A percentile compares a stretch with the other conserved stretches of the same genome.
Conservation (phyloP, 1,140 invertebrate genomes). For the Saccostrea echinata region DNA sequence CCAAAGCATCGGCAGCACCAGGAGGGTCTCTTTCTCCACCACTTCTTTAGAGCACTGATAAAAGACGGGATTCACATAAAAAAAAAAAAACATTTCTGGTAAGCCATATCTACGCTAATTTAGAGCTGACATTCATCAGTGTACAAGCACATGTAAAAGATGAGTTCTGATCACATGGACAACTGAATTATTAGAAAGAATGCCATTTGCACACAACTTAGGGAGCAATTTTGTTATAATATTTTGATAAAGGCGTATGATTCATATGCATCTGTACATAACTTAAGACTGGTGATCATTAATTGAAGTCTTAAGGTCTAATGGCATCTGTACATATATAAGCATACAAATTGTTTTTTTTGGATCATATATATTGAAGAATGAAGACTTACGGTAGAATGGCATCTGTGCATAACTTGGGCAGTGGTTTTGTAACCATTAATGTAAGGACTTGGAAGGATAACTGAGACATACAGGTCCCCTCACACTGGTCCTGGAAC, state of each 20-base stretch:
- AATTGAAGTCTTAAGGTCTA: too few species aligned
- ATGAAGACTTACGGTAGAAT: slow-evolving; percentile 78
- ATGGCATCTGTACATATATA: too few species aligned
- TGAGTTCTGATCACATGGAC: neutral
- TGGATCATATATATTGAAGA: neutral
- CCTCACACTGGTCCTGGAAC: slow-evolving; percentile 78
- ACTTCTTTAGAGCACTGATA: slow-evolving; percentile 65
- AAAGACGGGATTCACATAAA: neutral
- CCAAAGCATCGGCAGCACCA: slow-evolving; percentile 58
- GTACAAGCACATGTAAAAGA: too few species aligned
- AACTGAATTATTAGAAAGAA: neutral
- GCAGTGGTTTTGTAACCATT: slow-evolving; percentile 80
- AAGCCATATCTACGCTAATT: neutral
- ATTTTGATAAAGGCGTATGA: too few species aligned
- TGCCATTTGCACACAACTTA: neutral
- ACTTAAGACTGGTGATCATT: too few species aligned
- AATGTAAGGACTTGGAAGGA: slow-evolving; percentile 79
- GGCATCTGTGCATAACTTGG: slow-evolving; percentile 78
- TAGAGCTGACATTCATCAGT: too few species aligned
- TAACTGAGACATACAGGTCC: slow-evolving; percentile 80
- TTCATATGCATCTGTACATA: too few species aligned
- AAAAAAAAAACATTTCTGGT: too few species aligned
- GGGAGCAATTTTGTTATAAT: too few species aligned
- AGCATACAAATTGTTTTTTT: too few species aligned
- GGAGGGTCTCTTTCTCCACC: slow-evolving; percentile 62